These are phyloP conservation scores for Hyppa rectilinea DNA, from an alignment of 2,888 invertebrate genomes.

Conservation along the genomic window DNA sequence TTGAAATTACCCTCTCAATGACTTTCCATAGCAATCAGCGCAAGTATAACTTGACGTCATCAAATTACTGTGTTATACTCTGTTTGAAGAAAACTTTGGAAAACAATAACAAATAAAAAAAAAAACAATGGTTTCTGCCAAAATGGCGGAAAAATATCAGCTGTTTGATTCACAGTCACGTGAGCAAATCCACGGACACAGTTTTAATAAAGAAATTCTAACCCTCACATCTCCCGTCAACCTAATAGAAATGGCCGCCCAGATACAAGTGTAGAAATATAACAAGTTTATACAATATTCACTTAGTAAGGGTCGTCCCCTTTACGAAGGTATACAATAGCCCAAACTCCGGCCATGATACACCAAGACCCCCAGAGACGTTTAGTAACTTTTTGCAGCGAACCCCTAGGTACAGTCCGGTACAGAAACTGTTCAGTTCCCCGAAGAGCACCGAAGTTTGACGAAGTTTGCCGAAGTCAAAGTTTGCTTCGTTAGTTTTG, in stretches of 20 bases:
- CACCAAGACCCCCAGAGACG: conserved; percentile 60
- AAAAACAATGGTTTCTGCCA: not conserved
- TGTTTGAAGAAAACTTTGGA: not conserved
- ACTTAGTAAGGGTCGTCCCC: conserved; percentile 40
- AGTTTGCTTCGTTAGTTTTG: conserved; percentile 64
- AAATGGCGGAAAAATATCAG: no score
- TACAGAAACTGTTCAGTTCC: conserved; percentile 60
- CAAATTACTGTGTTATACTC: conserved; percentile 4
- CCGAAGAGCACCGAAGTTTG: conserved; percentile 52
- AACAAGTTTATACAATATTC: conserved; percentile 58
- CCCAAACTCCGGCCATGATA: conserved; percentile 59
- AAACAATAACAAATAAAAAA: not conserved
- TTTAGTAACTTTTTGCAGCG: conserved; percentile 64
- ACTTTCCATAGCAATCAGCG: conserved; percentile 64
- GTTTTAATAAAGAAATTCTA: not conserved
- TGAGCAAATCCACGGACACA: no score
- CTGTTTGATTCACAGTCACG: no score
- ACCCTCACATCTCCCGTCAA: not conserved
- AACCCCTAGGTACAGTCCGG: conserved; percentile 55
- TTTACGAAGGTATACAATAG: conserved; percentile 25
- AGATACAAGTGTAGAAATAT: conserved; percentile 25
- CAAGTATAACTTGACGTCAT: conserved; percentile 51
- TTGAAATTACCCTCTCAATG: conserved; percentile 69
- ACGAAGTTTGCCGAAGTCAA: conserved; percentile 57
- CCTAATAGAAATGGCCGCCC: conserved; percentile 10